Percentiles rank a stretch among this genome's conserved stretches.
phyloP scores from a whole-genome alignment of 1,140 invertebrate species.

The Eubasilissa regina region DNA sequence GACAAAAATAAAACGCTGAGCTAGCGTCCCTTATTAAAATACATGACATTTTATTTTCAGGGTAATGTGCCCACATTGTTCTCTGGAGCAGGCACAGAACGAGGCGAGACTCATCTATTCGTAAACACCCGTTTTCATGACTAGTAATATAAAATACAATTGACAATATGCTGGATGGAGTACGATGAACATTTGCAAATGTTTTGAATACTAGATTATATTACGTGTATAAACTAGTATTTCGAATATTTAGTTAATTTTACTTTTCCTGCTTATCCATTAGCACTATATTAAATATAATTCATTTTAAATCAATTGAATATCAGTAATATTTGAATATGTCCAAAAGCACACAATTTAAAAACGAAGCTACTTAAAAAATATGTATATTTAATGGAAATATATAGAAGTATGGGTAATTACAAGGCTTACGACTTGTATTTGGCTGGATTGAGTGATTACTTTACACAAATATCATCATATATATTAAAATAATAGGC shows the following conservation, averaged over 20 bases:
- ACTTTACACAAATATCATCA: too few relatives aligned
- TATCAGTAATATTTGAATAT: too few relatives aligned
- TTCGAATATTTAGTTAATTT: background rate
- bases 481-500: too few relatives aligned
- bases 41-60: conserved; percentile 74
- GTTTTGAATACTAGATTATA: background rate
- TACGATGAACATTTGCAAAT: background rate
- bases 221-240: background rate
- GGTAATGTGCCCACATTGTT: conserved; percentile 98
- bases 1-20: too few relatives aligned
- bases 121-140: conserved; percentile 66
- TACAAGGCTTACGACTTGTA: too few relatives aligned
- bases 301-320: too few relatives aligned
- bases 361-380: too few relatives aligned
- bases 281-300: too few relatives aligned
- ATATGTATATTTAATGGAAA: too few relatives aligned
- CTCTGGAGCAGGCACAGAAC: conserved; percentile 93
- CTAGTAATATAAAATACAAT: background rate
- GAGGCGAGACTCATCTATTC: conserved; percentile 95
- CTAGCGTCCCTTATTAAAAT: conserved; percentile 48
- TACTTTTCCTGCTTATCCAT: background rate
- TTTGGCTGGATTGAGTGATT: too few relatives aligned
- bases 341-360: too few relatives aligned
- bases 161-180: background rate
- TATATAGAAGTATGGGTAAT: too few relatives aligned